Conservation (phyloP, 2,113 vertebrate species). For the Eretmodus cyanostictus region DNA sequence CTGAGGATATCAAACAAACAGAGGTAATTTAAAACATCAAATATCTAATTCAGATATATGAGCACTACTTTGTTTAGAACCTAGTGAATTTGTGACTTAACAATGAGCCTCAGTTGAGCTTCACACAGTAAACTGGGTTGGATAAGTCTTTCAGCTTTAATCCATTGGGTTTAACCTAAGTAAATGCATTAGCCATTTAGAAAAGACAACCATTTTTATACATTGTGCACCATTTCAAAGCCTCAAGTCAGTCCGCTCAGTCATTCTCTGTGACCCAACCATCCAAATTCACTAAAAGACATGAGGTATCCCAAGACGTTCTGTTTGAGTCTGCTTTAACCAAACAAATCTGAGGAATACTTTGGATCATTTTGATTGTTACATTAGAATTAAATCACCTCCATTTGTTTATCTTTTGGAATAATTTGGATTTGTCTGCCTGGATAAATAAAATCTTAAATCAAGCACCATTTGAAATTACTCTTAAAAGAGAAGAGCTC, state of each 20-base stretch:
- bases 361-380: neutral
- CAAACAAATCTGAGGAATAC: neutral
- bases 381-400: neutral
- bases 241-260: neutral
- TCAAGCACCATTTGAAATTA: neutral
- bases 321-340: neutral
- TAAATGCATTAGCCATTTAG: neutral
- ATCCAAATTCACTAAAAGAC: neutral
- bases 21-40: neutral
- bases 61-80: neutral
- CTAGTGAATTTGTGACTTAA: neutral
- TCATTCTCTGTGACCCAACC: neutral
- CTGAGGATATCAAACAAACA: neutral
- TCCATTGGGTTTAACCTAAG: neutral
- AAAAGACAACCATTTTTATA: neutral
- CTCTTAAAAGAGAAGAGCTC: neutral
- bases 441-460: neutral
- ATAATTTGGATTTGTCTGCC: neutral
- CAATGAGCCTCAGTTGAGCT: neutral
- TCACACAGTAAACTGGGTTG: neutral
- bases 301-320: neutral
- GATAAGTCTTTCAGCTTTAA: neutral
- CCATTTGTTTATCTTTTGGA: neutral
- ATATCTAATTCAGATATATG: neutral
- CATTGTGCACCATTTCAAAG: neutral